phyloP scores from a whole-genome alignment of 1,140 invertebrate species.

The Papilio helenus region DNA sequence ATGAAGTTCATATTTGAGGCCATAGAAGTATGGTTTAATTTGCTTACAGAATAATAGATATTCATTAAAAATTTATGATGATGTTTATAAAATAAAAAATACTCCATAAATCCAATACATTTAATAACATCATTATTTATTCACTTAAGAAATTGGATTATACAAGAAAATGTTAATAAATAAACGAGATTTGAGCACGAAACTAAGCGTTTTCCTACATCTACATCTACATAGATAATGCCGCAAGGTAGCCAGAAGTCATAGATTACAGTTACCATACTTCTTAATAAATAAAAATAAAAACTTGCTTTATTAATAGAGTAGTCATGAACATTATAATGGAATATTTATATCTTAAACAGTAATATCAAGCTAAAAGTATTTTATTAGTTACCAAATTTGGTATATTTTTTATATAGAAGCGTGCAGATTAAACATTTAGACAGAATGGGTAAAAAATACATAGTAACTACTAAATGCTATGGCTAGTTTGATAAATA shows the following conservation, averaged over 20 bases:
- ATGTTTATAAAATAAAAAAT: neutral
- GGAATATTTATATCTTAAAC: neutral
- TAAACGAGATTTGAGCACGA: neutral
- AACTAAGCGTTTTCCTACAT: neutral
- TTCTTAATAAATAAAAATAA: neutral
- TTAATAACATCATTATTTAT: conserved; percentile 12
- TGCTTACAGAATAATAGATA: too few relatives aligned
- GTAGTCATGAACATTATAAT: neutral
- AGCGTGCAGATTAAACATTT: neutral
- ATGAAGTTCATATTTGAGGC: too few relatives aligned
- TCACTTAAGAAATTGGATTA: neutral
- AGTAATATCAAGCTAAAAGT: neutral
- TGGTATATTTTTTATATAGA: neutral
- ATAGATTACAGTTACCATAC: neutral
- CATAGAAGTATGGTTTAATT: too few relatives aligned
- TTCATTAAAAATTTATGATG: too few relatives aligned
- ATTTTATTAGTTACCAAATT: neutral
- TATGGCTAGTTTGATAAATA: neutral
- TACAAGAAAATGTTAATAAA: neutral
- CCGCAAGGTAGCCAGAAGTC: neutral
- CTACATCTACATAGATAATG: neutral
- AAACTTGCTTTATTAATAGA: neutral
- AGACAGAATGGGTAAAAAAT: neutral
- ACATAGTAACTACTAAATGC: neutral
- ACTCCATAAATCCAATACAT: neutral